Conservation (phyloP, 2,797 vertebrate genomes). For the Amblyraja radiata region DNA sequence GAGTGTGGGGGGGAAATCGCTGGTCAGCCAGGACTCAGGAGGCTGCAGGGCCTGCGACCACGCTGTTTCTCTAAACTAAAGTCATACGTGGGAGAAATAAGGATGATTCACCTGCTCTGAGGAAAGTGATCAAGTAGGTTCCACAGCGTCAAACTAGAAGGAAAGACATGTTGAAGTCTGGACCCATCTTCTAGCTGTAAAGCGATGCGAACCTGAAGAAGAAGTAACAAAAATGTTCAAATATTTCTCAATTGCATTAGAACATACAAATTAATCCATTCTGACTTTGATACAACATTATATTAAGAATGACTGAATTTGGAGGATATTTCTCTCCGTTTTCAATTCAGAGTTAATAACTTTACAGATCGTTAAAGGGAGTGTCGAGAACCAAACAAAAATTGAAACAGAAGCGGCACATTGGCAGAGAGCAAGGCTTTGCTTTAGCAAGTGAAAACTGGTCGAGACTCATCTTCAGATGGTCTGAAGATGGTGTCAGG, state of each 20-base stretch:
- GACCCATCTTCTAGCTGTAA: conserved; percentile 80
- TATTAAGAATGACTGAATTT: too few relatives aligned
- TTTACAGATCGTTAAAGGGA: too few relatives aligned
- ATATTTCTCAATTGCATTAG: neutral
- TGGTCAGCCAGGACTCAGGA: too few relatives aligned
- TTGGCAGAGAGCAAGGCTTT: too few relatives aligned
- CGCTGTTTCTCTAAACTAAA: neutral
- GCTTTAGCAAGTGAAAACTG: too few relatives aligned
- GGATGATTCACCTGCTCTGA: conserved; percentile 68
- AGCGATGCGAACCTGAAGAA: conserved; percentile 73
- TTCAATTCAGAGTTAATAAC: neutral
- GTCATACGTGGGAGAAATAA: conserved; percentile 41
- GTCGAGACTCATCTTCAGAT: too few relatives aligned
- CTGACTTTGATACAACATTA: neutral
- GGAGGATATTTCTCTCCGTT: too few relatives aligned
- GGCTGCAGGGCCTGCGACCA: too few relatives aligned
- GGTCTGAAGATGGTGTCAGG: too few relatives aligned
- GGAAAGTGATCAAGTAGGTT: conserved; percentile 78
- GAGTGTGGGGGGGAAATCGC: too few relatives aligned
- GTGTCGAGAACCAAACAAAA: too few relatives aligned
- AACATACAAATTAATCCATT: neutral
- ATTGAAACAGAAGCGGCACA: too few relatives aligned
- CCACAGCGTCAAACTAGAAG: conserved; percentile 76
- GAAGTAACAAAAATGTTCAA: neutral
- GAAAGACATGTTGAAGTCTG: conserved; percentile 76